phyloP scores from a whole-genome alignment of 2,888 invertebrate genomes.

The Oligia fasciuncula region DNA sequence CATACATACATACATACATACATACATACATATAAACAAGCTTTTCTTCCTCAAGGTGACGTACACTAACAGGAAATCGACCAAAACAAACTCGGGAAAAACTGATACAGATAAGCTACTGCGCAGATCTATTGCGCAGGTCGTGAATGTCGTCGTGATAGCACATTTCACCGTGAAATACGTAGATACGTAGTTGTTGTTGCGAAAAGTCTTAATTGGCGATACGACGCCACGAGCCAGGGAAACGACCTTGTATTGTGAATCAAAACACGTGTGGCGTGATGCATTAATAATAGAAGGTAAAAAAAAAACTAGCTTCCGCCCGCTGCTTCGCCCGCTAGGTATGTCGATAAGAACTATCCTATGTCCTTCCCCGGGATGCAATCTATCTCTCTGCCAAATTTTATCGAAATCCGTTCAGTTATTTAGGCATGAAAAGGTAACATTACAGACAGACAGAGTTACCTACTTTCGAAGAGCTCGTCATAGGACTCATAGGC shows the following conservation, averaged over 20 bases:
- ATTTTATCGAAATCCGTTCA: too few species aligned
- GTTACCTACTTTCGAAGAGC: too few species aligned
- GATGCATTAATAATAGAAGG: background rate
- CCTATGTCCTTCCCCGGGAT: too few species aligned
- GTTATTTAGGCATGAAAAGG: too few species aligned
- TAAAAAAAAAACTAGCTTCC: too few species aligned
- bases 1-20: too few species aligned
- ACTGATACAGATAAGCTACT: conserved; percentile 4
- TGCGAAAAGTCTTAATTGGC: conserved; percentile 19
- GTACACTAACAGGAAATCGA: background rate
- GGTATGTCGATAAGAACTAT: too few species aligned
- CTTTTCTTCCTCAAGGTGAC: background rate
- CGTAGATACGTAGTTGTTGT: background rate
- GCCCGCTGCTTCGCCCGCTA: too few species aligned
- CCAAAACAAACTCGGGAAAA: background rate
- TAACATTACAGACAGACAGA: too few species aligned
- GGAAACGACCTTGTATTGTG: background rate
- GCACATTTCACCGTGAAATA: conserved; percentile 15
- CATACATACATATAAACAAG: too few species aligned
- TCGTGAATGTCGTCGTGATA: conserved; percentile 13
- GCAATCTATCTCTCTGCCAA: too few species aligned
- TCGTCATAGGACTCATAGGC: too few species aligned
- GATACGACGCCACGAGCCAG: background rate
- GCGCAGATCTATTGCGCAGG: conserved; percentile 41
- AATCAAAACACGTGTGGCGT: background rate